A percentile compares a stretch with the other conserved stretches of the same genome.
phyloP scores from a whole-genome alignment of 2,113 vertebrate species.

The Suricata suricatta region DNA sequence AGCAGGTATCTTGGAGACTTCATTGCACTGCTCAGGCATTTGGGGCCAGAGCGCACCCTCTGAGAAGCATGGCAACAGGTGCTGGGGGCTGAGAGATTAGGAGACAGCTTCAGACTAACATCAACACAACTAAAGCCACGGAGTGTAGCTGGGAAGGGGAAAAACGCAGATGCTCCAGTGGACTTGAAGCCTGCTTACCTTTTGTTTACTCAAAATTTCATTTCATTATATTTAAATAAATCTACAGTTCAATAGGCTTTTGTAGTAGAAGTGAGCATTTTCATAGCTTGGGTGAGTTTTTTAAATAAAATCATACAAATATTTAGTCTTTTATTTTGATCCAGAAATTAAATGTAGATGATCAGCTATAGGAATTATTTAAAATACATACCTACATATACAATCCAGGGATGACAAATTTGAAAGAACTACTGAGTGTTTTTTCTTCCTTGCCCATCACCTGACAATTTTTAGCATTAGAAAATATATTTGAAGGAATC shows the following conservation, averaged over 20 bases:
- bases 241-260: background rate
- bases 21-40: slow-evolving; percentile 38
- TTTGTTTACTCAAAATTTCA: background rate
- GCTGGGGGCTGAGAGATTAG: background rate
- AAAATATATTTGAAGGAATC: background rate
- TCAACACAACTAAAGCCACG: background rate
- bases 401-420: background rate
- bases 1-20: slow-evolving; percentile 69
- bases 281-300: background rate
- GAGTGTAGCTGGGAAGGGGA: background rate
- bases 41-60: slow-evolving; percentile 17
- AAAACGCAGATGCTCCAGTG: background rate
- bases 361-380: background rate
- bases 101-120: background rate
- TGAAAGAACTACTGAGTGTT: background rate
- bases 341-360: background rate
- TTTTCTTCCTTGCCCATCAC: background rate
- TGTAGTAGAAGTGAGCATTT: background rate
- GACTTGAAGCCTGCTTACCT: background rate
- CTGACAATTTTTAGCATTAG: background rate
- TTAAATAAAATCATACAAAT: background rate
- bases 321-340: background rate
- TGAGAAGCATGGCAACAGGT: slow-evolving; percentile 22
- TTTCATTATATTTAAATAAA: slow-evolving; percentile 9
- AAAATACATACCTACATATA: background rate